A percentile compares a stretch with the other conserved stretches of the same genome.
These are phyloP conservation scores for Nephrotoma appendiculata DNA, from an alignment of 2,888 invertebrate species.

Conservation along the genomic window DNA sequence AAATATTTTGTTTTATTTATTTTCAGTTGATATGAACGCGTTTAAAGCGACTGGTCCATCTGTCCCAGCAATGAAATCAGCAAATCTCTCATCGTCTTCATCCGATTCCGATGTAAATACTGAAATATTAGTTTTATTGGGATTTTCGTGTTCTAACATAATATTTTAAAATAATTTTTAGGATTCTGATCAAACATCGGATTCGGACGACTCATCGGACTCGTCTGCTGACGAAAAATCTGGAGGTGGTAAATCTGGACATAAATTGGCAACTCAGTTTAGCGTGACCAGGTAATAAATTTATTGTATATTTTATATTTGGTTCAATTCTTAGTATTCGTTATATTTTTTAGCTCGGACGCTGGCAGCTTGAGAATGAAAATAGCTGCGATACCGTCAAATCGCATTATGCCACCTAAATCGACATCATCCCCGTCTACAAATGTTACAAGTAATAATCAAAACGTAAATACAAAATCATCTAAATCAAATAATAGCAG, in stretches of 20 bases:
- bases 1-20: background rate
- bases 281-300: slow-evolving; percentile 13
- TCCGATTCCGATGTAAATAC: background rate
- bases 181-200: slow-evolving; percentile 10
- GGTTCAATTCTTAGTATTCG: background rate
- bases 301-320: background rate
- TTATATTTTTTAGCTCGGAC: slow-evolving; percentile 22
- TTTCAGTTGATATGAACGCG: slow-evolving; percentile 1
- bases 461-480: slow-evolving; percentile 1
- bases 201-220: slow-evolving; percentile 5
- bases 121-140: background rate
- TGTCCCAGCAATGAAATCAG: background rate
- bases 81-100: background rate
- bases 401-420: background rate
- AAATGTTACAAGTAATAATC: slow-evolving; percentile 10
- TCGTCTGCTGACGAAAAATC: slow-evolving; percentile 4
- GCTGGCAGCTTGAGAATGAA: slow-evolving; percentile 31
- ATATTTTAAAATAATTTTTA: background rate
- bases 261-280: slow-evolving; percentile 12
- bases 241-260: slow-evolving; percentile 8
- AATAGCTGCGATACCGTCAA: slow-evolving; percentile 29
- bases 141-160: background rate
- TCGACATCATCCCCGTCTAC: background rate
- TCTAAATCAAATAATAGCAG: slow-evolving; percentile 13
- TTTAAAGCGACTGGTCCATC: background rate